Percentiles rank a stretch among this genome's conserved stretches.
Conservation (phyloP, 2,797 vertebrate genomes). For the Sphenopsis melanotis region DNA sequence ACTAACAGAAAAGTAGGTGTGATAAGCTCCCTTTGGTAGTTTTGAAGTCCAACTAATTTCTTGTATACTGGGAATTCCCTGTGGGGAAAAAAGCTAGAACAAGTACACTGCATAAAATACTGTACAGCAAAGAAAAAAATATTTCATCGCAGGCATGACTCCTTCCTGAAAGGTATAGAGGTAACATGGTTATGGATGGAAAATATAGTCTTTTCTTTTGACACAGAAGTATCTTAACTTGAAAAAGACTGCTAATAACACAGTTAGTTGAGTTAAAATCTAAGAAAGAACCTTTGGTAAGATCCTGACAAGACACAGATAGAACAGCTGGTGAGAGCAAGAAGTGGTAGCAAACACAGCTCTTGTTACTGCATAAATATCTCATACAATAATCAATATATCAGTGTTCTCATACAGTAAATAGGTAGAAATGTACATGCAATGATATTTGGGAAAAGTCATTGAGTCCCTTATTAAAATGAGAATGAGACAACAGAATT, state of each 20-base stretch:
- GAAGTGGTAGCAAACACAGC: not conserved
- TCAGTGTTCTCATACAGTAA: not conserved
- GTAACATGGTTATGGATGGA: not conserved
- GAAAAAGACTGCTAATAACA: not conserved
- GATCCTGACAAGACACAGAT: not conserved
- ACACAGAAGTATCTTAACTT: not conserved
- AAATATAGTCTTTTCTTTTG: not conserved
- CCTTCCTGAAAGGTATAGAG: not conserved
- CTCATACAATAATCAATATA: not conserved
- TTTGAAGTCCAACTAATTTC: not conserved
- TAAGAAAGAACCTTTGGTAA: not conserved
- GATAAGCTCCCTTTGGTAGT: not conserved
- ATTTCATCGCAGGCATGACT: not conserved
- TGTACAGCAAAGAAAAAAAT: not conserved
- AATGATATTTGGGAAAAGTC: not conserved
- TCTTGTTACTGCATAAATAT: not conserved
- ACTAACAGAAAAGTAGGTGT: not conserved
- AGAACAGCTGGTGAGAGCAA: not conserved
- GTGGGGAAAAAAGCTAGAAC: not conserved
- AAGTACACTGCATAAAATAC: not conserved
- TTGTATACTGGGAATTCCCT: not conserved
- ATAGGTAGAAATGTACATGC: not conserved
- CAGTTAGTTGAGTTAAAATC: not conserved
- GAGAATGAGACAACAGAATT: rapidly evolving
- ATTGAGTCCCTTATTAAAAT: not conserved